These are phyloP conservation scores for Stigmatopora argus DNA, from an alignment of 2,113 vertebrate species.

Conservation along the genomic window DNA sequence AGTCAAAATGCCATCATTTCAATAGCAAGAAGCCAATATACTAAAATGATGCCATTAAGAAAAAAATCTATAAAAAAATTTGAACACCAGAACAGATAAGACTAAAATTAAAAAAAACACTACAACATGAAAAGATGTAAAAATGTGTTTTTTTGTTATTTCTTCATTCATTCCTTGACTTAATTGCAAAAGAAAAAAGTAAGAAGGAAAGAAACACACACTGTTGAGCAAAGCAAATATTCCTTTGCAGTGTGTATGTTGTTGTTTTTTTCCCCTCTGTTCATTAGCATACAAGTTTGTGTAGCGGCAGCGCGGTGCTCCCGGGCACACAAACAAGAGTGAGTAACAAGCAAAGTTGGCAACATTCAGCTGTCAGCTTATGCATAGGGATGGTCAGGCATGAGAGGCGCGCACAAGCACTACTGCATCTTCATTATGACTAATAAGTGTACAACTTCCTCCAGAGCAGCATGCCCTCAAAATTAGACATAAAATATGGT, in stretches of 20 bases:
- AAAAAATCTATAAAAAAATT: constrained; percentile 44
- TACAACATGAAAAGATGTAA: constrained; percentile 24
- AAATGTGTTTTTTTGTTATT: constrained; percentile 7
- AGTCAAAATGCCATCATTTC: constrained; percentile 49
- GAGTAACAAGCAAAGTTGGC: constrained; percentile 16
- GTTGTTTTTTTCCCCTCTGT: neutral
- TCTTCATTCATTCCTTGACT: constrained; percentile 4
- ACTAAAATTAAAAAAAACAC: constrained; percentile 35
- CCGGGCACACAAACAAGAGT: neutral
- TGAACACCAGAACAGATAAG: constrained; percentile 49
- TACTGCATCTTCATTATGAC: constrained; percentile 23
- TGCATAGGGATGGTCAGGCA: constrained; percentile 9
- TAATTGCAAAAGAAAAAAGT: neutral
- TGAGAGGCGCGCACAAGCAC: constrained; percentile 11
- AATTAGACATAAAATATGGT: constrained; percentile 2
- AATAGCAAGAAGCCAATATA: constrained; percentile 53
- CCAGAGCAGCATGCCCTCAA: neutral
- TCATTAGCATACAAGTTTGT: constrained; percentile 12
- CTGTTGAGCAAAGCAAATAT: neutral
- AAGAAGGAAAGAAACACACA: neutral
- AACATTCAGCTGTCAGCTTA: constrained; percentile 22
- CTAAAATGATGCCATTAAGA: constrained; percentile 47
- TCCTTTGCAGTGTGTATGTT: neutral
- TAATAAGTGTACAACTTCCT: constrained; percentile 15
- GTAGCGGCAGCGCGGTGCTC: constrained; percentile 6